phyloP scores from a whole-genome alignment of 1,140 invertebrate species.

The Pemphigus obesinymphae region DNA sequence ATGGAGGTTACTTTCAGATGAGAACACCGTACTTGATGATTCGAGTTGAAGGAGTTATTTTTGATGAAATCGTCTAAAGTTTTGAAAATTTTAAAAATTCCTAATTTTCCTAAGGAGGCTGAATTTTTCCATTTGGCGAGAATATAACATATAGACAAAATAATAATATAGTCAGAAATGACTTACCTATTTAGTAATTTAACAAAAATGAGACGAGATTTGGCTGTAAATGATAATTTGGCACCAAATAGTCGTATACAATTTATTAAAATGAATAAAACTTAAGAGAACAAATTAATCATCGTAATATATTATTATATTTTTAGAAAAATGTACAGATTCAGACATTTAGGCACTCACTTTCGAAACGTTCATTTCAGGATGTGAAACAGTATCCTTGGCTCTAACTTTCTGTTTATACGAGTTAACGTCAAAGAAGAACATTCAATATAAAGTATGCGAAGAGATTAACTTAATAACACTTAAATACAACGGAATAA shows the following conservation, averaged over 20 bases:
- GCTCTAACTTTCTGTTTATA: not conserved
- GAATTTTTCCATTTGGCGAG: not conserved
- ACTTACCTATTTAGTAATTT: not conserved
- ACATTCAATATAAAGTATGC: not conserved
- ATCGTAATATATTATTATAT: too few relatives aligned
- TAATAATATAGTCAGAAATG: not conserved
- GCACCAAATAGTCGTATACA: too few relatives aligned
- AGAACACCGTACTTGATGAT: constrained; percentile 50
- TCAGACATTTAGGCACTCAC: not conserved
- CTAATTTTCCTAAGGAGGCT: not conserved
- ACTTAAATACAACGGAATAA: not conserved
- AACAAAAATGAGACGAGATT: not conserved
- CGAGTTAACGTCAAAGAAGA: not conserved
- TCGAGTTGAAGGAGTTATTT: constrained; percentile 42
- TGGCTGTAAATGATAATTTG: not conserved
- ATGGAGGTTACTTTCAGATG: constrained; percentile 43
- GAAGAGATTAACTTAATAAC: not conserved
- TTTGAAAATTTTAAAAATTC: not conserved
- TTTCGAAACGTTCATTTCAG: not conserved
- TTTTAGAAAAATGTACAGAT: not conserved
- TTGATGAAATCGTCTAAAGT: not conserved
- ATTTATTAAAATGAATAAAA: too few relatives aligned
- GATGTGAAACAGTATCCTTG: not conserved
- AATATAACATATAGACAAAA: not conserved
- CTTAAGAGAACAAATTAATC: too few relatives aligned